Evolutionary conservation across 2,797 vertebrate genomes (phyloP).

Genomic region (Aldrovandia affinis): DNA sequence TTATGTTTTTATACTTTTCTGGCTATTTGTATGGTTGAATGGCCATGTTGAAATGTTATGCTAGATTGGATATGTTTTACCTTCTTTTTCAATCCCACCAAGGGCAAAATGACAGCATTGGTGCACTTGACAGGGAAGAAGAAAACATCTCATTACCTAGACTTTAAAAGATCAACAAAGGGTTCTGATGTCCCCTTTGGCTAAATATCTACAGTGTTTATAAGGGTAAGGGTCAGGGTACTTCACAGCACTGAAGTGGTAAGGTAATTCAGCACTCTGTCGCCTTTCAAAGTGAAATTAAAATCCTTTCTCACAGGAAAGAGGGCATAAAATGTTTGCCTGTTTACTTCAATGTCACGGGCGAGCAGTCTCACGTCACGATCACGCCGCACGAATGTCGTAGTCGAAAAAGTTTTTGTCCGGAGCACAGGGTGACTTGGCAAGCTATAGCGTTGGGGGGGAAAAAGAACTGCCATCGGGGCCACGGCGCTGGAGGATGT

Average conservation of each 20-base stretch:
- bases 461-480: not conserved
- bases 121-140: not conserved
- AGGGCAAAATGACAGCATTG: not conserved
- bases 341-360: conserved; percentile 10
- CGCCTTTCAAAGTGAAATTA: conserved; percentile 18
- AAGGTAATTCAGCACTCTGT: conserved; percentile 26
- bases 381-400: not conserved
- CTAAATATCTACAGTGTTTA: not conserved
- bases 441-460: not conserved
- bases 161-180: not conserved
- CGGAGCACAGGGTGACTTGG: not conserved
- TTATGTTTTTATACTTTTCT: not conserved
- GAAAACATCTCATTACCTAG: not conserved
- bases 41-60: not conserved
- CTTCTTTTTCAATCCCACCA: no score
- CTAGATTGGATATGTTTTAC: no score
- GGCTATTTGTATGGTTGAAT: not conserved
- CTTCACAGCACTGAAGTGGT: conserved; percentile 24
- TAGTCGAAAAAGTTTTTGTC: not conserved
- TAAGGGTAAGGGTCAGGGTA: not conserved
- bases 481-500: not conserved
- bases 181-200: not conserved
- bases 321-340: not conserved
- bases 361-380: not conserved
- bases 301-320: conserved; percentile 20